Evolutionary conservation across 2,113 vertebrate species (phyloP).

Genomic region (Urocolius indicus): DNA sequence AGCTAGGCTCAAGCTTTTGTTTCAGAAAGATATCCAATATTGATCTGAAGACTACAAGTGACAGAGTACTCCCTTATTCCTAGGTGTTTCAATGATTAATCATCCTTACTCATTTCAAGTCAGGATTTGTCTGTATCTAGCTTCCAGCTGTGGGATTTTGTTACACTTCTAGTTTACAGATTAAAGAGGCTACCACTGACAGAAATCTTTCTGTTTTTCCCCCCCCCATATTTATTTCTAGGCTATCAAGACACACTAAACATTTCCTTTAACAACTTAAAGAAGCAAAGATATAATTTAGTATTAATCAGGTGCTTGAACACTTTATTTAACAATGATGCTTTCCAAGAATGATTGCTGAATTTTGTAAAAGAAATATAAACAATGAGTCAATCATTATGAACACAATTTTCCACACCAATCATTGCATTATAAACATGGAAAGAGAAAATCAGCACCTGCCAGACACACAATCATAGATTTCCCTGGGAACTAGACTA

Average conservation of each 20-base stretch:
- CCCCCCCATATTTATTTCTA: neutral
- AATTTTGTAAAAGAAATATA: neutral
- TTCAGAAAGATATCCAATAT: neutral
- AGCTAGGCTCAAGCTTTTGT: neutral
- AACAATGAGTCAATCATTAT: neutral
- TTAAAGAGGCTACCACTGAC: neutral
- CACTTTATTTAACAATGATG: neutral
- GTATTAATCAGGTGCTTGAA: neutral
- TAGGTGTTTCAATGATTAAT: constrained; percentile 3
- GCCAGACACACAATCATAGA: neutral
- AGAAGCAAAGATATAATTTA: neutral
- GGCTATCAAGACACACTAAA: neutral
- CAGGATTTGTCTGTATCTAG: neutral
- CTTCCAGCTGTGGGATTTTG: neutral
- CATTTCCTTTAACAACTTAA: neutral
- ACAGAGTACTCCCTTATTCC: neutral
- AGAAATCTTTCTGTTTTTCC: neutral
- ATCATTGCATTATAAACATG: neutral
- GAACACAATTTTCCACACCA: neutral
- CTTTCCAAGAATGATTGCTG: neutral
- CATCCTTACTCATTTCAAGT: neutral
- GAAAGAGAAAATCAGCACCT: neutral
- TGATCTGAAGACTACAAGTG: constrained; percentile 4
- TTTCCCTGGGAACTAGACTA: neutral
- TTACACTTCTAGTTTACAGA: neutral